Base-by-base conservation (phyloP, 2,113 vertebrate species). In the Pelobates fuscus region DNA sequence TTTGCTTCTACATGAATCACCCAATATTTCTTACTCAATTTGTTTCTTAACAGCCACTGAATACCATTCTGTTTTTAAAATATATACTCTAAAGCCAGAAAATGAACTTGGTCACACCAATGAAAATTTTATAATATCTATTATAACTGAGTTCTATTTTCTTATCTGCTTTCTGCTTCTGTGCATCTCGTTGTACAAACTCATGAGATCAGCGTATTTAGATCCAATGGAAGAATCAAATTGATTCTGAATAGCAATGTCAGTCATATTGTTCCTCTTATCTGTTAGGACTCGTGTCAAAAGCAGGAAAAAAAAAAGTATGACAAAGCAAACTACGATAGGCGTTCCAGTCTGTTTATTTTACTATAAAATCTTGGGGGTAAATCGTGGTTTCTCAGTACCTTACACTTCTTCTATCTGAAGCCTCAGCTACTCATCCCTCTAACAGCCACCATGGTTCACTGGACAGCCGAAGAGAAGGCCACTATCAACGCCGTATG, bases 401-500 rank as follows among this genome's bases (percentile, higher is more conserved):
- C 62, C 2, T 15, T 21, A 15, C 4, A 65, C 62, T 21, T 21
- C 30, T 27, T 27, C 14, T n/a, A 26, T 11, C 12, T 20, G n/a
- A 43, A 62, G 61, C 15, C 8, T 26, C n/a, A 41, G n/a, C 37
- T 24, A n/a, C 29, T n/a, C 14, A 15, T 17, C 26, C 7, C 27
- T 32, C 27, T 37, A 44, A 43, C 62, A 65, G 20, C 37, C 26
- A 65, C 37, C 62, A 90, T 90, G 88, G 88, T 90, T 81, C 82
- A 90, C 78, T 87, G 88, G 72, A 69, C 83, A 77, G 61, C 77
- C 0, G 85, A 83, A 0, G 88, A 91, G 86, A 87, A 87, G 81
- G 0, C 2, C 14, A 0, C 11, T 0, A 78, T 91, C 27, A 4
- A 0, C 0, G 0, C 0, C 67, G 1, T 82, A 3, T 88, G 84